Evolutionary conservation across 35 echinoderm and acorn worm species (phyloP), one percentile per base, ranked within the genome.

Genomic region (Chiridota heheva): DNA sequence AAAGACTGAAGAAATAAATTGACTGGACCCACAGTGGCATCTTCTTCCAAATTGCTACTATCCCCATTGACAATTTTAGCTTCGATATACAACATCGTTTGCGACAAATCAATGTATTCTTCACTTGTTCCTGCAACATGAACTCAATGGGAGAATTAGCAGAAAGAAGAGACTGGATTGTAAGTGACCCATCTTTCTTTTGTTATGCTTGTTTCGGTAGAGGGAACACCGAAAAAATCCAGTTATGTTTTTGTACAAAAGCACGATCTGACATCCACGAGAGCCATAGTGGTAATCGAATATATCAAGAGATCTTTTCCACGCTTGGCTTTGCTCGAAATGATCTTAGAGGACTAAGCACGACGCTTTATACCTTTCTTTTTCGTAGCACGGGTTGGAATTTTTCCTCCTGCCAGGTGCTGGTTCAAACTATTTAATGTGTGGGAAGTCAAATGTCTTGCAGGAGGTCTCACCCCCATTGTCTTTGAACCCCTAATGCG

Each of bases 1-100:
- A 91, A 46, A 26, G 89, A 91, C 2, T 91, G 89, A 30, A 91
- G 36, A 20, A 86, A 86, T 12, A 91, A 49, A 57, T 91, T 91
- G 30, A 86, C 67, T 20, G 89, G 89, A 30, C 41, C 69, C 25
- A 86, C 70, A 10, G 36, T 29, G 4, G 72, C 69, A 3, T 45
- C 69, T 1, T 6, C 1, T 1, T 58, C n/a, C 34, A 86, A 32
- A 37, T 77, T 45, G 18, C 28, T 48, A 4, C 69, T 58, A 44
- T 86, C 56, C 25, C 7, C 28, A 39, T 80, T 77, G 3, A 58
- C 74, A 12, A 91, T 53, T 40, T 73, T 78, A 4, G 56, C 81
- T 45, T 79, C 65, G 51, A 91, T 41, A n/a, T 70, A 44, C 3
- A 86, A 40, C 51, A 78, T 60, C 1, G 73, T 86, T 20, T 86